Evolutionary conservation across 1,140 invertebrate genomes (phyloP).

Genomic region (Charaxes varanes): DNA sequence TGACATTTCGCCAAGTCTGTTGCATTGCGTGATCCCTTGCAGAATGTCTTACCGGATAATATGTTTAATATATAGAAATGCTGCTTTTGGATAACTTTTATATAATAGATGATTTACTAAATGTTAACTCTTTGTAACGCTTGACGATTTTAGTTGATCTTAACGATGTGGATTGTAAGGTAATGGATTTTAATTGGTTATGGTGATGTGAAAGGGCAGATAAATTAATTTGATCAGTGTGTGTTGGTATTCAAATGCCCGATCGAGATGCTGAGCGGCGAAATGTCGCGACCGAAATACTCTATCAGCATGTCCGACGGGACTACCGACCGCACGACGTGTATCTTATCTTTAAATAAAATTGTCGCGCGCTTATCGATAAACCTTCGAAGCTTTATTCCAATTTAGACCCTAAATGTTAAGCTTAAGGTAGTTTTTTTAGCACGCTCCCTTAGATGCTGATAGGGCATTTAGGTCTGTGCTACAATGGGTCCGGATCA

Average conservation of each 20-base stretch:
- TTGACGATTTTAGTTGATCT: slow-evolving; percentile 66
- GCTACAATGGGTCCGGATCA: slow-evolving; percentile 23
- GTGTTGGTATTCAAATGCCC: slow-evolving; percentile 74
- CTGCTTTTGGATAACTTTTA: slow-evolving; percentile 53
- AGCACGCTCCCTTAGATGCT: slow-evolving; percentile 70
- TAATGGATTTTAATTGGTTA: slow-evolving; percentile 68
- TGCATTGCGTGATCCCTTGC: slow-evolving; percentile 59
- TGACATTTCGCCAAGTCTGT: slow-evolving; percentile 32
- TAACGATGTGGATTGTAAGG: slow-evolving; percentile 70
- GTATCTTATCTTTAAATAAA: slow-evolving; percentile 16
- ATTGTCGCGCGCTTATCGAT: slow-evolving; percentile 37
- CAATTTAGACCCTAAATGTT: slow-evolving; percentile 42
- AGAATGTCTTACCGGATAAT: slow-evolving; percentile 47
- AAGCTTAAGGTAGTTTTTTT: slow-evolving; percentile 61
- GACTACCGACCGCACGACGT: slow-evolving; percentile 55
- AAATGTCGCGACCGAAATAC: slow-evolving; percentile 56
- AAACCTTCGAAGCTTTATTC: slow-evolving; percentile 47
- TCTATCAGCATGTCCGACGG: slow-evolving; percentile 67
- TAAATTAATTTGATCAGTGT: slow-evolving; percentile 55
- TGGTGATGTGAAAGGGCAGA: slow-evolving; percentile 63
- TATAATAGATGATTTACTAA: slow-evolving; percentile 60
- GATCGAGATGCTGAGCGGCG: slow-evolving; percentile 69
- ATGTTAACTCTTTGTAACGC: slow-evolving; percentile 67
- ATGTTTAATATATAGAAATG: slow-evolving; percentile 45
- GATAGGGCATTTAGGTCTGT: slow-evolving; percentile 69